These are phyloP conservation scores for Oenanthe oenanthe DNA, from an alignment of 2,113 vertebrate genomes.

Conservation along the genomic window DNA sequence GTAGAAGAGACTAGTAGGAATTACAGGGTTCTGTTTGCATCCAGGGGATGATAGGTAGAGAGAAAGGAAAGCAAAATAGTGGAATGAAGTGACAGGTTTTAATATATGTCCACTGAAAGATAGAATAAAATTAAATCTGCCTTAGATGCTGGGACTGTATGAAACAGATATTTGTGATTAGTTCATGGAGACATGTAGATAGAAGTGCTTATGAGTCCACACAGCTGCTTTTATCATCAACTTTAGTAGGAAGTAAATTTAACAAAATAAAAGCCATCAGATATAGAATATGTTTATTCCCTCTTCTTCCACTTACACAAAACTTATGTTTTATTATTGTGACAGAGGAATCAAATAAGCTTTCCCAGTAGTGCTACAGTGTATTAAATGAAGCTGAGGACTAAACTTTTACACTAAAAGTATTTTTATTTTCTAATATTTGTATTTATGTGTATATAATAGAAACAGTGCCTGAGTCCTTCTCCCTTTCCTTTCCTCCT, in stretches of 20 bases:
- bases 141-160: not conserved
- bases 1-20: not conserved
- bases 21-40: not conserved
- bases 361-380: not conserved
- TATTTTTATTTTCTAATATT: not conserved
- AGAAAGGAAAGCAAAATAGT: not conserved
- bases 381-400: not conserved
- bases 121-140: not conserved
- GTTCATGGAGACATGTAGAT: not conserved
- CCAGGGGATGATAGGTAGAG: not conserved
- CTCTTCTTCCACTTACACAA: not conserved
- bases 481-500: not conserved
- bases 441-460: not conserved
- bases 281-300: not conserved
- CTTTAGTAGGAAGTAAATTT: not conserved
- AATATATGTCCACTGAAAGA: not conserved
- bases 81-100: not conserved
- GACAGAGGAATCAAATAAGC: not conserved
- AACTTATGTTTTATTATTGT: not conserved
- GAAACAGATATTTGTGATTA: slow-evolving; percentile 32
- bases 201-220: not conserved
- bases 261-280: not conserved
- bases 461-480: not conserved
- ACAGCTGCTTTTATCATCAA: not conserved
- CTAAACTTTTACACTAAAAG: not conserved